A percentile compares a stretch with the other conserved stretches of the same genome.
Conservation (phyloP, 2,797 vertebrate genomes). For the Clamator glandarius region DNA sequence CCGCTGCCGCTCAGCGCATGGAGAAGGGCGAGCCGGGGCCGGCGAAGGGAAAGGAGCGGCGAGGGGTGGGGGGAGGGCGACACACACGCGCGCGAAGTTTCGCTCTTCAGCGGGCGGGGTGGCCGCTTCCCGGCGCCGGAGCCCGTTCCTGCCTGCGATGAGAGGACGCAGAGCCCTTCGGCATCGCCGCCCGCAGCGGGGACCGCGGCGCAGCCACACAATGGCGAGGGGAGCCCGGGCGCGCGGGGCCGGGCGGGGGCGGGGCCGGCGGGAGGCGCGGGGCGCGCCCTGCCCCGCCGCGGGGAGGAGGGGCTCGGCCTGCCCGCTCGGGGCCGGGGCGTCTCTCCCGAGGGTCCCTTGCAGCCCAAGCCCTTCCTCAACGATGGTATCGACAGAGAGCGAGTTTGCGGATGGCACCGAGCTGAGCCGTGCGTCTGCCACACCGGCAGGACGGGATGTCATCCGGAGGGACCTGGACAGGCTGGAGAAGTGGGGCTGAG, state of each 20-base stretch:
- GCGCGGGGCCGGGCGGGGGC: conserved; percentile 2
- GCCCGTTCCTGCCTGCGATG: background rate
- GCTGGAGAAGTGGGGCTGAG: no score
- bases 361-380: no score
- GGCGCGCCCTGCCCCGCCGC: background rate
- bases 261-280: conserved; percentile 18
- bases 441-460: no score
- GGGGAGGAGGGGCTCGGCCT: background rate
- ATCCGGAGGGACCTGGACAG: no score
- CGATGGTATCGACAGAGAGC: no score
- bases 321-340: no score
- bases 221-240: conserved; percentile 8
- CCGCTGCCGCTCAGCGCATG: conserved; percentile 43
- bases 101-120: background rate
- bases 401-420: no score
- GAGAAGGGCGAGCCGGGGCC: background rate
- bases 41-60: background rate
- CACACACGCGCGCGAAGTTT: conserved; percentile 52
- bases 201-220: background rate
- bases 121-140: background rate
- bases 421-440: no score
- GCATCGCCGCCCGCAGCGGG: conserved; percentile 20
- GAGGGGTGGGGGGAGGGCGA: background rate
- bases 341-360: no score
- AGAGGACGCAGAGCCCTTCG: conserved; percentile 2